phyloP scores from a whole-genome alignment of 1,140 invertebrate genomes.

The Wiebesia pumilae region DNA sequence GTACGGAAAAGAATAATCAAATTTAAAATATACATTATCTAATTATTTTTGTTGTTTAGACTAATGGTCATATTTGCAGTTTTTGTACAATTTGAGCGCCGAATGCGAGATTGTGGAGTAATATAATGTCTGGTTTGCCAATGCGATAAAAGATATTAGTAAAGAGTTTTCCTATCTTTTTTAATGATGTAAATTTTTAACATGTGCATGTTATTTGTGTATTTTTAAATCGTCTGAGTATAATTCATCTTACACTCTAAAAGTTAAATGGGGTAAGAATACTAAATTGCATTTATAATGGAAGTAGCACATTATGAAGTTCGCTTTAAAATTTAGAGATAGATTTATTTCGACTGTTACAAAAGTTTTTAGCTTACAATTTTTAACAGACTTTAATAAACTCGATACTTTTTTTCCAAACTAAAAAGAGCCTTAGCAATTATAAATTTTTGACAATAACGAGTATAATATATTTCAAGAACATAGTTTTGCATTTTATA shows the following conservation, averaged over 20 bases:
- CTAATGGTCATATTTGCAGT: not conserved
- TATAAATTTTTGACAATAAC: not conserved
- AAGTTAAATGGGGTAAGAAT: not conserved
- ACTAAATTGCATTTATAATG: not conserved
- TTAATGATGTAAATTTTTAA: too few relatives aligned
- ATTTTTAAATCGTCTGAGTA: too few relatives aligned
- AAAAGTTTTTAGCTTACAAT: not conserved
- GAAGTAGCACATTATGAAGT: not conserved
- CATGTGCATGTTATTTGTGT: too few relatives aligned
- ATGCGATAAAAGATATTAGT: not conserved
- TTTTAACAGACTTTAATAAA: not conserved
- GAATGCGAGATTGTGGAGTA: not conserved
- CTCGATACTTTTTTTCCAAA: not conserved
- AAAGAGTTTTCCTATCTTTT: not conserved
- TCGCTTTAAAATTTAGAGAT: not conserved
- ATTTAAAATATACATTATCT: too few relatives aligned
- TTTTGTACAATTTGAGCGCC: not conserved
- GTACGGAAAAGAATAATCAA: too few relatives aligned
- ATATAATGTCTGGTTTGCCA: not conserved
- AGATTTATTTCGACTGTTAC: not conserved
- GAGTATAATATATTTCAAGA: too few relatives aligned
- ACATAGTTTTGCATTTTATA: too few relatives aligned
- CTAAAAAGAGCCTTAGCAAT: not conserved
- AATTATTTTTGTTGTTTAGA: too few relatives aligned
- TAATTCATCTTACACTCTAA: not conserved